Conservation (phyloP, 2,113 vertebrate species). For the Antechinus flavipes region DNA sequence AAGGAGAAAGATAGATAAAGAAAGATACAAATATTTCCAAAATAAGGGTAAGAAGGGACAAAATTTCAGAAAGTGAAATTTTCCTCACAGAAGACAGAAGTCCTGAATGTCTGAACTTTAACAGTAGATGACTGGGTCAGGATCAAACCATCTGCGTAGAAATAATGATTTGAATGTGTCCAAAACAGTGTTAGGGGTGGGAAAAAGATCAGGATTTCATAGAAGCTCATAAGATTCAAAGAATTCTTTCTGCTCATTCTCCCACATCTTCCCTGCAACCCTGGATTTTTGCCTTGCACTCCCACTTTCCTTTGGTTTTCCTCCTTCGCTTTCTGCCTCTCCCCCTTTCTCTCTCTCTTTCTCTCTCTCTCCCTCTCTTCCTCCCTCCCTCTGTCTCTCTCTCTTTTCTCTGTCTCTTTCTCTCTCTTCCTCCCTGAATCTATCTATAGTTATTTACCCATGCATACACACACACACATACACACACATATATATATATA, state of each 20-base stretch:
- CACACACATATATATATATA: too few relatives aligned
- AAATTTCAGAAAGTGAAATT: background rate
- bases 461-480: background rate
- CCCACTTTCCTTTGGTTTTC: background rate
- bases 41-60: background rate
- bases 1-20: background rate
- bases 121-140: background rate
- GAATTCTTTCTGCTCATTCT: background rate
- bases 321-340: background rate
- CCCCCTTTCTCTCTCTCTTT: background rate
- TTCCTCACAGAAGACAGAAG: background rate
- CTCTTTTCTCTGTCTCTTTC: too few relatives aligned
- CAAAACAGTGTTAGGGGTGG: background rate
- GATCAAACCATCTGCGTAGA: background rate
- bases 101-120: background rate
- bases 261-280: background rate
- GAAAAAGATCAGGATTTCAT: background rate
- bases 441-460: background rate
- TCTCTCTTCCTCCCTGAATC: too few relatives aligned
- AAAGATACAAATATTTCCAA: slow-evolving; percentile 26
- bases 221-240: background rate
- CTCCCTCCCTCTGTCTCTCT: too few relatives aligned
- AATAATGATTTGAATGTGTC: background rate
- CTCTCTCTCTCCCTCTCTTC: background rate
- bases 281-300: background rate